Evolutionary conservation across 2,888 invertebrate species (phyloP).

Genomic region (Pristionchus fissidentatus): DNA sequence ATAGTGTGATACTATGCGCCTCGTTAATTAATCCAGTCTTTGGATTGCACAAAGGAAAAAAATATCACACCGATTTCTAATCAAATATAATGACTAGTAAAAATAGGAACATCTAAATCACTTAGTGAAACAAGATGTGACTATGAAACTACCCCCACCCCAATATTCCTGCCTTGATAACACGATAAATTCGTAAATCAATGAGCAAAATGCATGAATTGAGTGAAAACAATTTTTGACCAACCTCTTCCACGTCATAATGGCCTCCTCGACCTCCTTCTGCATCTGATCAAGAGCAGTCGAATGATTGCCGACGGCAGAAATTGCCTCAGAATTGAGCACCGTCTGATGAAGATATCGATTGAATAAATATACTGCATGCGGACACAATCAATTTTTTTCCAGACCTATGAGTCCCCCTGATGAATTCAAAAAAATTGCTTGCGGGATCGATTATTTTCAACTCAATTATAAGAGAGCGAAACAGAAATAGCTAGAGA

Average conservation of each 20-base stretch:
- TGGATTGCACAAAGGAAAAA: too few species aligned
- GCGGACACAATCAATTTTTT: not conserved
- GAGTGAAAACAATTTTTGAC: not conserved
- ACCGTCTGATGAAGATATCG: conserved; percentile 39
- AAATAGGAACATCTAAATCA: too few species aligned
- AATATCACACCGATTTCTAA: not conserved
- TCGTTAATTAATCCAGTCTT: too few species aligned
- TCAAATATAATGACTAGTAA: not conserved
- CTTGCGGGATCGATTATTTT: too few species aligned
- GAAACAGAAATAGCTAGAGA: too few species aligned
- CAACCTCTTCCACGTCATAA: conserved; percentile 30
- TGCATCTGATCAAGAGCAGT: conserved; percentile 33
- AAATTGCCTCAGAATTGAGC: conserved; percentile 41
- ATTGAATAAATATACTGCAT: not conserved
- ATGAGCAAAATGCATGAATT: not conserved
- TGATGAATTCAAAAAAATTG: too few species aligned
- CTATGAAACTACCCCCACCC: too few species aligned
- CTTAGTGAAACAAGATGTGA: too few species aligned
- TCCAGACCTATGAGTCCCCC: too few species aligned
- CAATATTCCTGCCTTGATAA: too few species aligned
- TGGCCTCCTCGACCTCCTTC: conserved; percentile 46
- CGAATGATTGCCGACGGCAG: conserved; percentile 39
- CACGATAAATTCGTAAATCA: not conserved
- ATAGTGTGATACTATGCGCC: too few species aligned
- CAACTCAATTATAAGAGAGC: too few species aligned